Evolutionary conservation across 2,888 invertebrate species (phyloP), one percentile per base, ranked within the genome.

Genomic region (Leucania comma): DNA sequence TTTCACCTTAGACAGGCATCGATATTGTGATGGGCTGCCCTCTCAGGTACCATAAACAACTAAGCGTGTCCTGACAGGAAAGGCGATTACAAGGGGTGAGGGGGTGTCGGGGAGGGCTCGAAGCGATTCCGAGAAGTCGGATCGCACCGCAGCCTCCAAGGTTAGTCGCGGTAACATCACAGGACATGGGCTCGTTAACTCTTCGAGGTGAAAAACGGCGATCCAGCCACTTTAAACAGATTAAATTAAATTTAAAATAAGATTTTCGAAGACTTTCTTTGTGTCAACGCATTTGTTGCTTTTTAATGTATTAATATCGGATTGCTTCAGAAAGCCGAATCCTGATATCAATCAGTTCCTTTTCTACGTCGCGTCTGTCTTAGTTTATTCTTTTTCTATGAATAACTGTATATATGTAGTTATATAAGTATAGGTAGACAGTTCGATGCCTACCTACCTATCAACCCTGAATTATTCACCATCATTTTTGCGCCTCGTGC

Each of bases 111-210:
- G 84, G 86, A 84, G 84, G 83, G 85, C 84, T 83, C 72, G 81
- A 84, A 88, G 82, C 93, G 90, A 90, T 95, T 95, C 95, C 88
- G 91, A 94, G 95, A 95, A 95, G 90, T 89, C 85, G 88, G 89
- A 90, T 85, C 84, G 88, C 87, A 87, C 82, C 87, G 87, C 90
- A 92, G 91, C 91, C 91, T 93, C 93, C 90, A 88, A 91, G 91
- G 90, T 90, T 90, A 88, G 86, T 87, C 88, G 94, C 94, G 95
- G 94, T 90, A 92, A 94, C 93, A 93, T 95, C 94, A 95, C 91
- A 94, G 86, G 88, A 88, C 86, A 80, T 73, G 83, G 79, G 92
- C 94, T 94, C 93, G 94, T 95, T 95, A 93, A 93, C 92, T 93
- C 88, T 85, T 82, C 87, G 90, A 93, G 88, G 91, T 91, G 92